These are phyloP conservation scores for Mesocentrotus franciscanus DNA, from an alignment of 53 echinoderm and acorn worm genomes.

Conservation along the genomic window DNA sequence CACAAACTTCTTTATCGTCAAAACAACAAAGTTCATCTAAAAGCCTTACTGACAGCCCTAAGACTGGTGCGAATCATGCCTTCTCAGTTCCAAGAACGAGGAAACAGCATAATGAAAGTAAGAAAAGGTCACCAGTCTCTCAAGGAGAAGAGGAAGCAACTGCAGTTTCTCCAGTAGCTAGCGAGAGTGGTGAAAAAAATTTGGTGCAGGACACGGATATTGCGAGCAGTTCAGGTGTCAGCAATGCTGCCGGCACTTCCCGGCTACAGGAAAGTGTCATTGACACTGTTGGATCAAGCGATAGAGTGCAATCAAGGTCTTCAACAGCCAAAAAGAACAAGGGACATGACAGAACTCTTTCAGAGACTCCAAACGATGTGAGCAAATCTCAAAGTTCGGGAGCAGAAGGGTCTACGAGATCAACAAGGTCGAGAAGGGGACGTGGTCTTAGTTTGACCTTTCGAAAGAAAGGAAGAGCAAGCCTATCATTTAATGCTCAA, in stretches of 20 bases:
- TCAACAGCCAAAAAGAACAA: slow-evolving; percentile 40
- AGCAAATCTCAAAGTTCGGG: not conserved
- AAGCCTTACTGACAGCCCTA: not conserved
- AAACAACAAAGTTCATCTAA: not conserved
- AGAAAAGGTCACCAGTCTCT: not conserved
- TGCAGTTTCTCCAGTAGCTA: not conserved
- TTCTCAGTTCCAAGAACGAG: slow-evolving; percentile 20
- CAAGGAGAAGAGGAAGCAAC: not conserved
- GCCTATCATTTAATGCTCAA: not conserved
- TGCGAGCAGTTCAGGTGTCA: not conserved
- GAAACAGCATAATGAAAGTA: not conserved
- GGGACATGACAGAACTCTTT: not conserved
- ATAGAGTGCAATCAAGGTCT: not conserved
- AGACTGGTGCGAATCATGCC: not conserved
- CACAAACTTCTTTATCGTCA: slow-evolving; percentile 25
- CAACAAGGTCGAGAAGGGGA: not conserved
- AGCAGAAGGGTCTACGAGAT: not conserved
- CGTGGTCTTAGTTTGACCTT: slow-evolving; percentile 7
- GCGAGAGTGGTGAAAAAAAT: slow-evolving; percentile 30
- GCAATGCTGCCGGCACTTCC: not conserved
- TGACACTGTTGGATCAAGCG: not conserved
- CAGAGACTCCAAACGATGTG: not conserved
- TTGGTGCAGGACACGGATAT: not conserved
- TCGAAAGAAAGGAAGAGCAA: not conserved
- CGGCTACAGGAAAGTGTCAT: slow-evolving; percentile 11